Evolutionary conservation across 2,888 invertebrate species (phyloP).

Genomic region (Agrotis ipsilon): DNA sequence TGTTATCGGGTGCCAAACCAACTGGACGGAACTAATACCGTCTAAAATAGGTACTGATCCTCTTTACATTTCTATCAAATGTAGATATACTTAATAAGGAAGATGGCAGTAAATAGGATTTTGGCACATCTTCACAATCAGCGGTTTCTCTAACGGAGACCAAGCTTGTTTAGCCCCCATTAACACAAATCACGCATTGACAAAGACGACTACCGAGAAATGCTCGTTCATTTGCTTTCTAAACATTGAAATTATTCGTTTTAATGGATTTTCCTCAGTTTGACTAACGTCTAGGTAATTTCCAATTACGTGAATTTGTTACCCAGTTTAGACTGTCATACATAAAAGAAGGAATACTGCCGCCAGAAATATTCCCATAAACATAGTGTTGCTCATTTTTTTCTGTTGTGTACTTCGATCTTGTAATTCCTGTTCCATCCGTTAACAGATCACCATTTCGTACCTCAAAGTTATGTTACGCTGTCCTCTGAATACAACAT

Average conservation of each 20-base stretch:
- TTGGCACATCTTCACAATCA: constrained; percentile 50
- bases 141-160: constrained; percentile 55
- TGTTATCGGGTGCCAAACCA: constrained; percentile 11
- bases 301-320: too few relatives aligned
- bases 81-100: constrained; percentile 10
- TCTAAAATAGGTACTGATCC: not conserved
- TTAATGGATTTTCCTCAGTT: not conserved
- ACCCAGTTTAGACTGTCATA: too few relatives aligned
- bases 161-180: constrained; percentile 49
- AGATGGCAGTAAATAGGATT: constrained; percentile 42
- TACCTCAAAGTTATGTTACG: constrained; percentile 25
- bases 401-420: not conserved
- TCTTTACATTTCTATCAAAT: constrained; percentile 10
- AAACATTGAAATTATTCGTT: constrained; percentile 23
- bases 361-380: not conserved
- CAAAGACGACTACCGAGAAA: constrained; percentile 50
- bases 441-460: constrained; percentile 16
- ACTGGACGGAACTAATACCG: not conserved
- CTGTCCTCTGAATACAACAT: constrained; percentile 33
- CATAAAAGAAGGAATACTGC: too few relatives aligned
- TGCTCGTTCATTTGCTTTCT: constrained; percentile 49
- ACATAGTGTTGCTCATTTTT: constrained; percentile 2
- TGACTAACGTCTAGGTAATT: not conserved
- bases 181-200: constrained; percentile 57
- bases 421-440: constrained; percentile 24